Percentiles rank a stretch among this genome's conserved stretches.
These are phyloP conservation scores for Rotaria sp. DNA, from an alignment of 2,888 invertebrate genomes.

Conservation along the genomic window DNA sequence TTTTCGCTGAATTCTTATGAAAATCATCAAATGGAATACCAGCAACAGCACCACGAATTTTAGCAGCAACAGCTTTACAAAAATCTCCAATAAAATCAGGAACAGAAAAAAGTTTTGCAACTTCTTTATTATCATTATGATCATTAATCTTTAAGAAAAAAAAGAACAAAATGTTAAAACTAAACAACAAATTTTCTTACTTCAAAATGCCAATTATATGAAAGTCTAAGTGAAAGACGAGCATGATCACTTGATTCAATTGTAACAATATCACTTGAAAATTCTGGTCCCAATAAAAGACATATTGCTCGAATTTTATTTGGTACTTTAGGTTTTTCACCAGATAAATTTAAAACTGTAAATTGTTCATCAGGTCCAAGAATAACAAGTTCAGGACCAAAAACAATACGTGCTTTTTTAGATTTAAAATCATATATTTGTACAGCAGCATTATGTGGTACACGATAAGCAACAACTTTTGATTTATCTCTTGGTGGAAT, in stretches of 20 bases:
- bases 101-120: conserved; percentile 57
- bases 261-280: conserved; percentile 57
- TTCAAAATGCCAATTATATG: conserved; percentile 51
- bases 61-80: conserved; percentile 58
- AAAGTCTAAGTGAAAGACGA: conserved; percentile 56
- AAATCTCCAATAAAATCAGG: conserved; percentile 50
- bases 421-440: conserved; percentile 60
- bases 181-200: conserved; percentile 44
- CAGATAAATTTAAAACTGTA: conserved; percentile 57
- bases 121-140: conserved; percentile 47
- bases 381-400: conserved; percentile 60
- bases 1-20: conserved; percentile 58
- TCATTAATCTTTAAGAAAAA: conserved; percentile 55
- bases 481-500: conserved; percentile 50
- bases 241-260: conserved; percentile 59
- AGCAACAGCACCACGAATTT: conserved; percentile 58
- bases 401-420: conserved; percentile 57
- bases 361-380: conserved; percentile 59
- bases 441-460: conserved; percentile 59
- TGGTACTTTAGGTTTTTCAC: conserved; percentile 58
- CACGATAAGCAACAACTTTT: conserved; percentile 55
- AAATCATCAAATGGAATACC: conserved; percentile 58
- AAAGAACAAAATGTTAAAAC: neutral
- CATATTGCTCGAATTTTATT: conserved; percentile 57
- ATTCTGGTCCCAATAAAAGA: conserved; percentile 58